phyloP scores from a whole-genome alignment of 2,888 invertebrate genomes.

The Xylophagus ater region DNA sequence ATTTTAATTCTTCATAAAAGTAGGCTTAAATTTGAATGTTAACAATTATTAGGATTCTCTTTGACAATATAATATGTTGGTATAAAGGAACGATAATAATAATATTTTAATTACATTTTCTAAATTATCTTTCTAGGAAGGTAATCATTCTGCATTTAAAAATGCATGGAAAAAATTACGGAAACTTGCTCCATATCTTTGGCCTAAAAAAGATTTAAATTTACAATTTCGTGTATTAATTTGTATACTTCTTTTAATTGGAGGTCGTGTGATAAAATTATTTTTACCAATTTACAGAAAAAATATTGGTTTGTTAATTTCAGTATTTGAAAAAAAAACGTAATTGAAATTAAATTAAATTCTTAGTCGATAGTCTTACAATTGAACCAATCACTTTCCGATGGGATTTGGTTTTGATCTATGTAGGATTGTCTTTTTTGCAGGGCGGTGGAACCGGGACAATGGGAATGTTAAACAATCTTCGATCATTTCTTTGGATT shows the following conservation, averaged over 20 bases:
- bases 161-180: slow-evolving; percentile 69
- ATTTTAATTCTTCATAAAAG: background rate
- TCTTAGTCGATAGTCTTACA: slow-evolving; percentile 70
- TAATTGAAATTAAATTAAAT: background rate
- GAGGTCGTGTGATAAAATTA: slow-evolving; percentile 78
- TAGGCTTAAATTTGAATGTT: background rate
- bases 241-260: slow-evolving; percentile 64
- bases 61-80: background rate
- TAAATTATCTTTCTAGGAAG: slow-evolving; percentile 39
- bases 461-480: slow-evolving; percentile 86
- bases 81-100: slow-evolving; percentile 3
- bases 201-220: slow-evolving; percentile 72
- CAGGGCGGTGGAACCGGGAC: slow-evolving; percentile 91
- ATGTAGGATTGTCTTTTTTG: slow-evolving; percentile 79
- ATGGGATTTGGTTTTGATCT: slow-evolving; percentile 83
- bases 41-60: background rate
- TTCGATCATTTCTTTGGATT: slow-evolving; percentile 89
- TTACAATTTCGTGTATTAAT: slow-evolving; percentile 74
- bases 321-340: too few relatives aligned
- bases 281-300: slow-evolving; percentile 90
- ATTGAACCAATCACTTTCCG: slow-evolving; percentile 51
- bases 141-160: slow-evolving; percentile 63
- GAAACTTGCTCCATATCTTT: slow-evolving; percentile 78
- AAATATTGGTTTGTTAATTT: slow-evolving; percentile 74
- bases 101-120: slow-evolving; percentile 18